A percentile compares a stretch with the other conserved stretches of the same genome.
Conservation (phyloP, 2,797 vertebrate genomes). For the Apogon talboti region DNA sequence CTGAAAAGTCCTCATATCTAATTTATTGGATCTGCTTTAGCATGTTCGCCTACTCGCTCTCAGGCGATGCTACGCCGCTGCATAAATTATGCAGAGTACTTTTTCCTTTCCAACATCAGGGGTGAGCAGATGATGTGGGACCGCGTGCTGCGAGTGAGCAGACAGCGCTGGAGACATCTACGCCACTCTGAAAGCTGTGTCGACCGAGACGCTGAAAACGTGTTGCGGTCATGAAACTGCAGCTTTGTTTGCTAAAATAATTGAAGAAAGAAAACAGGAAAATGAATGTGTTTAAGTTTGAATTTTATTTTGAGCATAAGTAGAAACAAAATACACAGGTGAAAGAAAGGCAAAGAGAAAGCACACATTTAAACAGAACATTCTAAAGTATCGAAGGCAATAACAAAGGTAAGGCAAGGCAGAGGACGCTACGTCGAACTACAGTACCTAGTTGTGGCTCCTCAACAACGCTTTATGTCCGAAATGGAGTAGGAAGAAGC, state of each 20-base stretch:
- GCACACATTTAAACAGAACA: too few species aligned
- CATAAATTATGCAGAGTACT: conserved; percentile 77
- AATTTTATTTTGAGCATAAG: too few species aligned
- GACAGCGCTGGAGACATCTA: conserved; percentile 23
- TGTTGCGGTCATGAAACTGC: neutral
- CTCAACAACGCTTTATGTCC: too few species aligned
- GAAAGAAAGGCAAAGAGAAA: too few species aligned
- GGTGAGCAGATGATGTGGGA: conserved; percentile 41
- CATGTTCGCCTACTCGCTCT: conserved; percentile 53
- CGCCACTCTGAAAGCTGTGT: conserved; percentile 24
- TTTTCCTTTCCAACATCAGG: conserved; percentile 42
- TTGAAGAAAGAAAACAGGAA: too few species aligned
- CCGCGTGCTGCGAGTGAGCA: conserved; percentile 21
- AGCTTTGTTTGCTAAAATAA: neutral
- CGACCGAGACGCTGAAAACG: conserved; percentile 23
- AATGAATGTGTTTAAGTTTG: too few species aligned
- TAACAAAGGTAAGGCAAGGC: too few species aligned
- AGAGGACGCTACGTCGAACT: too few species aligned
- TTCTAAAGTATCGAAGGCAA: too few species aligned
- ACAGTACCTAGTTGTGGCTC: too few species aligned
- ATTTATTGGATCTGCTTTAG: conserved; percentile 73
- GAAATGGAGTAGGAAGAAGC: too few species aligned
- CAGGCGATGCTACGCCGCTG: conserved; percentile 38
- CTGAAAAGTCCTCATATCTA: conserved; percentile 64
- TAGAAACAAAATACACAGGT: too few species aligned